Conservation (phyloP, 1,140 invertebrate species). For the Pygmarrhopalites habei region DNA sequence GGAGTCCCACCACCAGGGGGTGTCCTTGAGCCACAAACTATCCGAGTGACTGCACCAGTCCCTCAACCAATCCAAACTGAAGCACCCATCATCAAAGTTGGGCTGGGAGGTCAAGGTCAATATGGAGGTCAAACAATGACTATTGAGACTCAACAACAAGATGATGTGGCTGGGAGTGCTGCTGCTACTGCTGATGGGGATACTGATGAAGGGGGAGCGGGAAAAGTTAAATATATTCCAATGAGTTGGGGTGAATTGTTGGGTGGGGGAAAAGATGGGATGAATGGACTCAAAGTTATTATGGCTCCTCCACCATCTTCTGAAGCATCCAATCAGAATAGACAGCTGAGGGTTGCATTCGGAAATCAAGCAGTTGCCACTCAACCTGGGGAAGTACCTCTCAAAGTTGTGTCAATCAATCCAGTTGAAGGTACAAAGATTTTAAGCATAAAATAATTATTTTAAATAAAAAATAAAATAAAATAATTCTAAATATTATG, state of each 20-base stretch:
- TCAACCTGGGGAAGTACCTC: neutral
- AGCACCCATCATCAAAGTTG: neutral
- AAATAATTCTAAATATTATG: no score
- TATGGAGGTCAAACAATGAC: neutral
- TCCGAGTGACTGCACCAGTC: neutral
- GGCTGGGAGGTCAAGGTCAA: neutral
- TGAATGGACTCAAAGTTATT: conserved; percentile 3
- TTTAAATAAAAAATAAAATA: no score
- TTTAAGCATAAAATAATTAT: no score
- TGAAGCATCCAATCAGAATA: neutral
- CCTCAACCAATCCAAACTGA: neutral
- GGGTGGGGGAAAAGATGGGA: conserved; percentile 1
- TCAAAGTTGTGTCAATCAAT: conserved; percentile 5
- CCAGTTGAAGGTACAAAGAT: conserved; percentile 8
- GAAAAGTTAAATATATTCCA: conserved; percentile 7
- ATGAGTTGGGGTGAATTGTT: conserved; percentile 5
- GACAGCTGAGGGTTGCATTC: conserved; percentile 6
- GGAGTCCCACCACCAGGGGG: neutral
- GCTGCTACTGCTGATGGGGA: no score
- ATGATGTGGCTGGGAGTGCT: no score
- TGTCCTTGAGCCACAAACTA: neutral
- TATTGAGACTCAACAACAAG: neutral
- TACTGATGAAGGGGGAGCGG: neutral
- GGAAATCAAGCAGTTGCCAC: neutral
- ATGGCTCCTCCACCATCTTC: conserved; percentile 7